Conservation (phyloP, 1,140 invertebrate genomes). For the Asbolus verrucosus region DNA sequence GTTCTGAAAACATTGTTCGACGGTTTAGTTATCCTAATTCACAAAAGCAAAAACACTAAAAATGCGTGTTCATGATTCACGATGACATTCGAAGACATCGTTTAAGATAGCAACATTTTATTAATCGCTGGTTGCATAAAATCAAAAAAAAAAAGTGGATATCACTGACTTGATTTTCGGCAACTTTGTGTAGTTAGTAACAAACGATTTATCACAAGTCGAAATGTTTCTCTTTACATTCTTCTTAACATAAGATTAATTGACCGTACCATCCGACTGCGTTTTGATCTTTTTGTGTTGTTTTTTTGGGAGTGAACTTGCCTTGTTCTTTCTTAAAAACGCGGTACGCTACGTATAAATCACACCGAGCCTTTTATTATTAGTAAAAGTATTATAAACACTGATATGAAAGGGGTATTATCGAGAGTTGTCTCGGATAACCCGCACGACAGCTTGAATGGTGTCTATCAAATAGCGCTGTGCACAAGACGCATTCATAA, state of each 20-base stretch:
- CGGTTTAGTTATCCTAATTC: constrained; percentile 14
- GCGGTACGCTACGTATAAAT: constrained; percentile 25
- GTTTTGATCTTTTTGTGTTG: constrained; percentile 1
- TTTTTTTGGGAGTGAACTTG: background rate
- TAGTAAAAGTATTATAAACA: constrained; percentile 34
- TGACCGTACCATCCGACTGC: background rate
- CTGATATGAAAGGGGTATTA: constrained; percentile 20
- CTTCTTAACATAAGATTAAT: constrained; percentile 17
- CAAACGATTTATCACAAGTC: constrained; percentile 24
- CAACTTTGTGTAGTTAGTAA: background rate
- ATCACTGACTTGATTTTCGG: too few species aligned
- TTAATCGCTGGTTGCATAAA: too few species aligned
- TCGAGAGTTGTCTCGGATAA: constrained; percentile 46
- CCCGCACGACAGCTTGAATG: constrained; percentile 56
- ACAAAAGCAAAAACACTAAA: constrained; percentile 16
- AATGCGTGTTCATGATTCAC: background rate
- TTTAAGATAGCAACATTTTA: too few species aligned
- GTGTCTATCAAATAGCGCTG: constrained; percentile 54
- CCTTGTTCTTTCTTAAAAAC: constrained; percentile 2
- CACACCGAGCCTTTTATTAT: constrained; percentile 16
- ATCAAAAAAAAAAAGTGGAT: too few species aligned
- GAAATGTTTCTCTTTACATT: constrained; percentile 15
- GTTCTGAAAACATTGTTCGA: background rate
- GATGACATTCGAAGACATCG: too few species aligned
- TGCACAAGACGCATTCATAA: constrained; percentile 59